phyloP scores from a whole-genome alignment of 2,113 vertebrate species.

The Numida meleagris region DNA sequence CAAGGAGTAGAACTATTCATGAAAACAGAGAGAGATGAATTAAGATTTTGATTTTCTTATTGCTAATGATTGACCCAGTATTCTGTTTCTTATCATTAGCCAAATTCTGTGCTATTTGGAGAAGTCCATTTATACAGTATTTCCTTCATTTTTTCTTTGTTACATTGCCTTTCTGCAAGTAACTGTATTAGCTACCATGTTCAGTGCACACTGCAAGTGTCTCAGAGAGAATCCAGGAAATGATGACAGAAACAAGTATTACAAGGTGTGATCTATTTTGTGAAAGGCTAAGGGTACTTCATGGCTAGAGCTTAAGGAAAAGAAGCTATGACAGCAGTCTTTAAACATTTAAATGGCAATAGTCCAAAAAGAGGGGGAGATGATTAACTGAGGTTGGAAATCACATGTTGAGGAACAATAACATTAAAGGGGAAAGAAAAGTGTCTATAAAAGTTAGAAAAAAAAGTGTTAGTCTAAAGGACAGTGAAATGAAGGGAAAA shows the following conservation, averaged over 20 bases:
- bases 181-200: not conserved
- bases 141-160: not conserved
- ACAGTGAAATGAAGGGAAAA: conserved; percentile 4
- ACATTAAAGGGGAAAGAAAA: conserved; percentile 19
- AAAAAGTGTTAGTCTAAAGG: conserved; percentile 17
- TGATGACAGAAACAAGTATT: conserved; percentile 42
- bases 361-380: conserved; percentile 1
- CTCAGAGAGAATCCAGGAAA: conserved; percentile 28
- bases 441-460: conserved; percentile 28
- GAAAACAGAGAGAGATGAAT: not conserved
- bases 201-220: not conserved
- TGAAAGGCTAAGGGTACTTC: conserved; percentile 18
- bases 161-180: not conserved
- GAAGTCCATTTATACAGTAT: not conserved
- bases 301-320: conserved; percentile 24
- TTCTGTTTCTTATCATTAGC: not conserved
- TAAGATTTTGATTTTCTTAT: not conserved
- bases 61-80: not conserved
- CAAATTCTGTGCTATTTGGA: not conserved
- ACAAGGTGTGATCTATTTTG: conserved; percentile 54
- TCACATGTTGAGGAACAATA: not conserved
- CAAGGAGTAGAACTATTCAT: conserved; percentile 30
- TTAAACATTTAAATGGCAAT: conserved; percentile 32
- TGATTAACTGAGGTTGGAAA: conserved; percentile 29
- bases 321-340: conserved; percentile 13